Percentiles rank a stretch among this genome's conserved stretches.
Evolutionary conservation across 2,797 vertebrate genomes (phyloP).

Genomic region (Odontamblyopus lacepedii): DNA sequence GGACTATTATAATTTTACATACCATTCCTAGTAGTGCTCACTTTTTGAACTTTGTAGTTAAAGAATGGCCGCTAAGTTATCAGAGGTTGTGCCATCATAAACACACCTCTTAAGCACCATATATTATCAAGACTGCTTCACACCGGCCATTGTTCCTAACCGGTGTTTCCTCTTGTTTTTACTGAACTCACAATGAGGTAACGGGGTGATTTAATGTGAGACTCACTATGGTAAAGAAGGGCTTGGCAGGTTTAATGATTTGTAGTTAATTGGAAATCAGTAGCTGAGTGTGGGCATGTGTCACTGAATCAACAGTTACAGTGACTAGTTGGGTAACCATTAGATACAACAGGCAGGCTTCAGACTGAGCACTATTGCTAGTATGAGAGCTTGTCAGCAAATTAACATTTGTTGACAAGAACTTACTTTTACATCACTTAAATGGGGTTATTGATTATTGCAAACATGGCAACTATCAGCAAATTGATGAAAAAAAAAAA

Average conservation of each 20-base stretch:
- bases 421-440: neutral
- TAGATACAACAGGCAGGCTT: neutral
- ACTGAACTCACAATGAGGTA: conserved; percentile 17
- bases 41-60: neutral
- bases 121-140: conserved; percentile 2
- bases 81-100: conserved; percentile 5
- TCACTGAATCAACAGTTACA: neutral
- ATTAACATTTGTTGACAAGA: neutral
- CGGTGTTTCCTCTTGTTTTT: conserved; percentile 35
- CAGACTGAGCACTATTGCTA: neutral
- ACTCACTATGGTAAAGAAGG: conserved; percentile 12
- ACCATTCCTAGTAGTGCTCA: neutral
- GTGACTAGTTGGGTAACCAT: neutral
- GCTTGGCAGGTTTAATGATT: conserved; percentile 42
- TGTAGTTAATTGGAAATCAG: neutral
- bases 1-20: neutral
- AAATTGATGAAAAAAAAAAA: neutral
- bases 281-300: neutral
- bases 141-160: conserved; percentile 45
- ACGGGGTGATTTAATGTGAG: conserved; percentile 23
- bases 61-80: neutral
- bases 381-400: neutral
- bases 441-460: no score
- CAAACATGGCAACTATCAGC: neutral
- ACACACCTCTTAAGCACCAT: conserved; percentile 17